A percentile compares a stretch with the other conserved stretches of the same genome.
Evolutionary conservation across 2,113 vertebrate genomes (phyloP).

Genomic region (Willisornis vidua): DNA sequence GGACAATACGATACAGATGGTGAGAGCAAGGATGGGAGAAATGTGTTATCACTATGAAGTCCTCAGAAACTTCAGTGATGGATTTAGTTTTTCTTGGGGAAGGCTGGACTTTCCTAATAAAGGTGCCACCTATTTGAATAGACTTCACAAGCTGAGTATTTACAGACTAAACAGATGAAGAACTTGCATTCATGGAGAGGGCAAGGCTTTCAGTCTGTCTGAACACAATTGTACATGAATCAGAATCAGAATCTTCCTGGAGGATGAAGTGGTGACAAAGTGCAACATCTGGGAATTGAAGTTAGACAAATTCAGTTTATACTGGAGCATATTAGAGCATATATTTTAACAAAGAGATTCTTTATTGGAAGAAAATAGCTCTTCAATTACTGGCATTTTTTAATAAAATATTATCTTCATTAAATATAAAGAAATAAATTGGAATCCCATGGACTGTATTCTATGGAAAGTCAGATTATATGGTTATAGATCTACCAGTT

Average conservation of each 20-base stretch:
- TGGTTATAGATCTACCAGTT: neutral
- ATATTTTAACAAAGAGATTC: neutral
- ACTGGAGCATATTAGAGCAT: neutral
- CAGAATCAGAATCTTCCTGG: neutral
- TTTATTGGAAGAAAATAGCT: neutral
- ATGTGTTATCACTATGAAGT: neutral
- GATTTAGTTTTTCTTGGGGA: neutral
- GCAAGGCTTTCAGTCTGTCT: neutral
- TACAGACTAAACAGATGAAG: neutral
- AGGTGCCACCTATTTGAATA: neutral
- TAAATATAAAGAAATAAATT: neutral
- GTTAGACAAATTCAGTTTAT: neutral
- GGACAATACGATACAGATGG: neutral
- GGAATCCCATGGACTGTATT: neutral
- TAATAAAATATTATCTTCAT: neutral
- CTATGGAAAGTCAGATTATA: neutral
- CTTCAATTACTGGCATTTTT: neutral
- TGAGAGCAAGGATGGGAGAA: neutral
- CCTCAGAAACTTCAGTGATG: neutral
- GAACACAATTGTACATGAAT: neutral
- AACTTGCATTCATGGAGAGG: neutral
- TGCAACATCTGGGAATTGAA: neutral
- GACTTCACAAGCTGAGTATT: neutral
- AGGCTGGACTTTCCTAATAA: neutral
- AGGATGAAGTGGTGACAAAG: neutral